Base-by-base conservation (phyloP, 2,888 invertebrate genomes). In the Mellilla xanthometata region DNA sequence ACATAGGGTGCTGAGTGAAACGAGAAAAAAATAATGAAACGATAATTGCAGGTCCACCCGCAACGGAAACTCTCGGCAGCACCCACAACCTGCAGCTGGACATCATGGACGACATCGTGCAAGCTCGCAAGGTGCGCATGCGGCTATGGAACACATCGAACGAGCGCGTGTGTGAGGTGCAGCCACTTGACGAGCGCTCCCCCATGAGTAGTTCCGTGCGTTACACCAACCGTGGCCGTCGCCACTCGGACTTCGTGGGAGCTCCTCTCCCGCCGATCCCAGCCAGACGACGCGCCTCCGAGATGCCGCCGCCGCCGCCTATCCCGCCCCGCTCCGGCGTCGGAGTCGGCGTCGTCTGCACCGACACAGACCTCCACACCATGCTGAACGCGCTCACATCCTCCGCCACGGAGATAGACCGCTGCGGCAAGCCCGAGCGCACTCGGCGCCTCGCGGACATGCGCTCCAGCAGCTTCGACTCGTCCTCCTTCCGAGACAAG, bases 31-130 rank as follows among this genome's bases (percentile, higher is more conserved):
- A n/a, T n/a, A n/a, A n/a, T n/a, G n/a, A n/a, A n/a, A n/a, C n/a
- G n/a, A n/a, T 39, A 42, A 51, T 60, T 60, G 36, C 84, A 68
- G 94, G 95, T 56, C 93, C 95, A 35, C 93, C 95, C 33, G 93
- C 95, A 28, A 93, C 94, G 35, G 94, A 94, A 65, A 76, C 82
- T 0, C 89, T 93, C 28, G 95, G 95, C 40, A 95, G 95, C 76
- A 93, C 94, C 28, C 96, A 96, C 75, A 96, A 96, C 70, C 89
- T 96, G 4, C 95, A 95, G 72, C 82, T 96, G 61, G 96, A 96
- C 69, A 96, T 96, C 57, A 96, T 96, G 96, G 96, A 96, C 64
- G 95, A 96, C 68, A 96, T 96, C 51, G 94, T 96, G 8, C 93
- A 94, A 65, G 94, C 95, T 8, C 91, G 95, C 35, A 96, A 96